Evolutionary conservation across 2,113 vertebrate genomes (phyloP).

Genomic region (Corythaixoides concolor): DNA sequence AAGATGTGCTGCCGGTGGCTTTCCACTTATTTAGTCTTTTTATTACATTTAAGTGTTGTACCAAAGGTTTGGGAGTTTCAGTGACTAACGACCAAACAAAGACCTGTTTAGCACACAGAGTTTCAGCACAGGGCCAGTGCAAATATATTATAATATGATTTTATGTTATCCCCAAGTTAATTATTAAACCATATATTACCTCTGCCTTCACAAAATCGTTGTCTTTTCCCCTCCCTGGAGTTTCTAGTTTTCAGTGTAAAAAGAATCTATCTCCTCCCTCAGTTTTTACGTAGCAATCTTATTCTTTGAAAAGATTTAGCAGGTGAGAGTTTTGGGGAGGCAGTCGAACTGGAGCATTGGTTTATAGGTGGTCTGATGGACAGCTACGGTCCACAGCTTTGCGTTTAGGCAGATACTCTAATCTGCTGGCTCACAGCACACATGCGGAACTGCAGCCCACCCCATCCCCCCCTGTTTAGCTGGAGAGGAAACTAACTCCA

Average conservation of each 20-base stretch:
- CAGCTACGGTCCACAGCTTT: not conserved
- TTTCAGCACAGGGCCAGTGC: not conserved
- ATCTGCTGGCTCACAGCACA: not conserved
- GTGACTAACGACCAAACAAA: not conserved
- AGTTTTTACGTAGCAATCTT: not conserved
- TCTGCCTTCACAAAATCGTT: not conserved
- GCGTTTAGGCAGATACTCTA: not conserved
- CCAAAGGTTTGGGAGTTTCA: not conserved
- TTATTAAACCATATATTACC: not conserved
- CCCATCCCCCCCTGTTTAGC: rapidly evolving
- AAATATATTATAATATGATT: not conserved
- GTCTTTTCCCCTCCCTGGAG: not conserved
- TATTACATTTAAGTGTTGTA: not conserved
- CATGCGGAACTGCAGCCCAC: not conserved
- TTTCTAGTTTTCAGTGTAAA: not conserved
- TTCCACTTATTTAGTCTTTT: not conserved
- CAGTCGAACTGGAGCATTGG: not conserved
- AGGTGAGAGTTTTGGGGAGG: not conserved
- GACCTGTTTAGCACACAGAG: not conserved
- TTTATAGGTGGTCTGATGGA: not conserved
- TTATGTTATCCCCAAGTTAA: not conserved
- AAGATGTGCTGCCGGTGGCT: not conserved
- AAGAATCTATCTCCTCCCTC: not conserved
- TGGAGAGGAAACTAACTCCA: not conserved
- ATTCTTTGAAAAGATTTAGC: not conserved